A percentile compares a stretch with the other conserved stretches of the same genome.
Conservation (phyloP, 37 sponge, comb jelly and placozoan genomes). For the Dysidea cf. avara region DNA sequence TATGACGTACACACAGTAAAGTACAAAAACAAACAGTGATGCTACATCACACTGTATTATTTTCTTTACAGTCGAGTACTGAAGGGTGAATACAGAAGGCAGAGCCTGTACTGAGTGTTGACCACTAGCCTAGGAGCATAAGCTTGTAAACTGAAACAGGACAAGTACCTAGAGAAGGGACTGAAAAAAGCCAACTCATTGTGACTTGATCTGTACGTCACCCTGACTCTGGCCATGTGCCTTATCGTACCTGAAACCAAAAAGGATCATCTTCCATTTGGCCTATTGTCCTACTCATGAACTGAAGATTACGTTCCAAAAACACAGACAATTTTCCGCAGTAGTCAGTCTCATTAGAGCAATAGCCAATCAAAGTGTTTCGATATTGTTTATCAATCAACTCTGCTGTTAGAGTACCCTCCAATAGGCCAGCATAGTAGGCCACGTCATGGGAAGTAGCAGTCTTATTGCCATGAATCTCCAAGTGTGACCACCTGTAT, state of each 20-base stretch:
- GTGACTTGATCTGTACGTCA: too few relatives aligned
- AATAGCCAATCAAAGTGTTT: constrained; percentile 68
- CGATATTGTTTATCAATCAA: constrained; percentile 69
- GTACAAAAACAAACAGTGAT: too few relatives aligned
- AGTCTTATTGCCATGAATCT: constrained; percentile 13
- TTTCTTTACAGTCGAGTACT: too few relatives aligned
- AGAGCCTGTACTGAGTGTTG: too few relatives aligned
- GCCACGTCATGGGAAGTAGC: constrained; percentile 58
- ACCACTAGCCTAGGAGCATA: too few relatives aligned
- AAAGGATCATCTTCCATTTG: constrained; percentile 6
- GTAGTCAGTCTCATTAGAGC: constrained; percentile 25
- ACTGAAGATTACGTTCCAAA: constrained; percentile 39
- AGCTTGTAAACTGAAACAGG: too few relatives aligned
- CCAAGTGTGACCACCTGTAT: constrained; percentile 51
- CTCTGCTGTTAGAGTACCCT: constrained; percentile 74
- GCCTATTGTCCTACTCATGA: constrained; percentile 19
- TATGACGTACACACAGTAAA: too few relatives aligned
- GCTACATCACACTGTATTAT: too few relatives aligned
- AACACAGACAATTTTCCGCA: constrained; percentile 63
- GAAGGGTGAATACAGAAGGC: too few relatives aligned
- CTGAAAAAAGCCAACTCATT: too few relatives aligned
- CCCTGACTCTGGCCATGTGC: too few relatives aligned
- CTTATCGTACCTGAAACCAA: constrained; percentile 72
- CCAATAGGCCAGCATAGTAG: constrained; percentile 78
- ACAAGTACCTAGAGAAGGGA: too few relatives aligned